These are phyloP conservation scores for Clarias pachynema DNA, from an alignment of 2,797 vertebrate species.

Conservation along the genomic window DNA sequence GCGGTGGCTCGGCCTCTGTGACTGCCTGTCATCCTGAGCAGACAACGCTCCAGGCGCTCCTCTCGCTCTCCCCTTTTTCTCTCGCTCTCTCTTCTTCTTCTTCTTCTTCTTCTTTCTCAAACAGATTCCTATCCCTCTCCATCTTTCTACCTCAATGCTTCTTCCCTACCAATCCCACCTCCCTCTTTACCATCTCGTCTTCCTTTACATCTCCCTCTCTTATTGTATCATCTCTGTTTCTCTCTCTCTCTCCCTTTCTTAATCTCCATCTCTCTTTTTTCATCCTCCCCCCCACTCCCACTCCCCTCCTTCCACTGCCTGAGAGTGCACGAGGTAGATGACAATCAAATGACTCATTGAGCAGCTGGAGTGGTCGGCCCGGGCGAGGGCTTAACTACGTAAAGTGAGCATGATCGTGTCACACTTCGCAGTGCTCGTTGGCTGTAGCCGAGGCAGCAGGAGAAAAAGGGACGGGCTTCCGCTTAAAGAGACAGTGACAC, in stretches of 20 bases:
- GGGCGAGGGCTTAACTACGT: constrained; percentile 82
- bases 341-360: constrained; percentile 87
- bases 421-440: constrained; percentile 83
- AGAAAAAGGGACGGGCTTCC: constrained; percentile 59
- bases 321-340: constrained; percentile 79
- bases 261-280: constrained; percentile 35
- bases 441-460: constrained; percentile 75
- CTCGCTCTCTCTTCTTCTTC: constrained; percentile 2
- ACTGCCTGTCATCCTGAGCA: constrained; percentile 88
- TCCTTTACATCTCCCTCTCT: constrained; percentile 11
- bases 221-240: constrained; percentile 7
- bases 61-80: constrained; percentile 59
- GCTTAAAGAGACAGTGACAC: constrained; percentile 64
- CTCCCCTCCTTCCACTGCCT: constrained; percentile 35
- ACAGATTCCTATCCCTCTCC: constrained; percentile 49
- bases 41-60: constrained; percentile 82
- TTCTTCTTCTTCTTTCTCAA: constrained; percentile 58
- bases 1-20: constrained; percentile 82
- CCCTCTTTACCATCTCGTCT: constrained; percentile 24
- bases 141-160: constrained; percentile 41
- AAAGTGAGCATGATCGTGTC: constrained; percentile 84
- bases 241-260: constrained; percentile 3
- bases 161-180: background rate
- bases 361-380: constrained; percentile 80
- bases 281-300: background rate